Evolutionary conservation across 2,797 vertebrate genomes (phyloP), one percentile per base, ranked within the genome.

Genomic region (Pelodytes ibericus): DNA sequence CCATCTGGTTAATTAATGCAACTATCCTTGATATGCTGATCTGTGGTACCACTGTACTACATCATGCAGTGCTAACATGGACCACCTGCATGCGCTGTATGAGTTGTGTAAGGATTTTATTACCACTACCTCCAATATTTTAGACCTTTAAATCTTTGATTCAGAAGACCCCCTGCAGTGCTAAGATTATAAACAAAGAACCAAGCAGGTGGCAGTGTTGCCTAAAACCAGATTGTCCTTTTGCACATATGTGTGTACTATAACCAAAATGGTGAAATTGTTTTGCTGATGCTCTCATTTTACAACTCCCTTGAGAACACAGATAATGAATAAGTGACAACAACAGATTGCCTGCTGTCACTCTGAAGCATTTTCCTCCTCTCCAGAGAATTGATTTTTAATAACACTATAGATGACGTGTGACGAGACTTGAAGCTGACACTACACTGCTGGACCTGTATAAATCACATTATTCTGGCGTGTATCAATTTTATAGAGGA

Each of bases 331-430:
- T 87, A 89, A 87, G 79, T 86, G 88, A 90, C 88, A 88, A 68
- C 85, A 89, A 89, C 83, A 86, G 84, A 91, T 90, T 88, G 88
- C 82, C 81, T 59, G 4, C 72, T 88, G 87, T 87, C 85, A 81
- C 79, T 73, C 1, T 2, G 79, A 79, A 86, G 80, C 75, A 75
- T 80, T 82, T 84, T 81, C 82, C 58, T 73, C 79, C 81, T 82
- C 84, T 82, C 83, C 27, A 63, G 86, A 89, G 86, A 86, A 92
- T 72, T 84, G 88, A 89, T 90, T 90, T 90, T 90, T 90, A 91
- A 90, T 90, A 92, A 90, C 84, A 84, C 83, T 69, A 47, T 39
- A 70, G 86, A 87, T 88, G 90, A 90, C 90, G 87, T 62, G 82
- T 84, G 85, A 88, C 66, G 13, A 84, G 87, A 84, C 81, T 82